Percentiles rank a stretch among this genome's conserved stretches.
These are phyloP conservation scores for Botrylloides violaceus DNA, from an alignment of 23 tunicate genomes.

Conservation along the genomic window DNA sequence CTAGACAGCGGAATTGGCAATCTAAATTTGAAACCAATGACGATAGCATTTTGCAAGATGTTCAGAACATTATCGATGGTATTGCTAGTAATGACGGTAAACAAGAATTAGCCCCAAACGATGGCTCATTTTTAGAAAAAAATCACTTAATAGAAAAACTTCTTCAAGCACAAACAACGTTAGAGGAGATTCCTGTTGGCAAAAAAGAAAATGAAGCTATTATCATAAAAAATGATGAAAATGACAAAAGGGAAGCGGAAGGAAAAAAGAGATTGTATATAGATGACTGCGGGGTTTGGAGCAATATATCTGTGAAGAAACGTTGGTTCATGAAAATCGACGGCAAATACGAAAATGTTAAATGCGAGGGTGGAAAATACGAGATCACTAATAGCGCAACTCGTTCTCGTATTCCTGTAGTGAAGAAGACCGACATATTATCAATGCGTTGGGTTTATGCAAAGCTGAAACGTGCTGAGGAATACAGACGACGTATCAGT, in stretches of 20 bases:
- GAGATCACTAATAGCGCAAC: background rate
- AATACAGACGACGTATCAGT: slow-evolving; percentile 4
- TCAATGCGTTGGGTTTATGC: slow-evolving; percentile 2
- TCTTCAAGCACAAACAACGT: background rate
- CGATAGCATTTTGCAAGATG: background rate
- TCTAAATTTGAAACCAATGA: too few relatives aligned
- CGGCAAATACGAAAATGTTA: slow-evolving; percentile 17
- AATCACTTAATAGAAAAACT: background rate
- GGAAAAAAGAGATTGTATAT: slow-evolving; percentile 12
- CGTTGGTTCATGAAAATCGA: background rate
- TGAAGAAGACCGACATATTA: background rate
- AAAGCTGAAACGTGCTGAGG: background rate
- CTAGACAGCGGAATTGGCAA: too few relatives aligned
- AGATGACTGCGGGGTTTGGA: slow-evolving; percentile 34
- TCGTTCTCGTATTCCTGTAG: background rate
- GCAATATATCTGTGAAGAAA: background rate
- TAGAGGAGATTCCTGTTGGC: slow-evolving; percentile 27
- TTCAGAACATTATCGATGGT: background rate
- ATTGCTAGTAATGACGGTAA: background rate
- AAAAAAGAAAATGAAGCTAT: slow-evolving; percentile 19
- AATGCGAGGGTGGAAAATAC: background rate
- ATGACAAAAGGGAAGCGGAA: background rate
- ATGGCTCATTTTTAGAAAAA: slow-evolving; percentile 2
- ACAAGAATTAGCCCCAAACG: background rate
- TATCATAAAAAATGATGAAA: slow-evolving; percentile 16